phyloP scores from a whole-genome alignment of 2,797 vertebrate genomes.

The Euthynnus affinis region DNA sequence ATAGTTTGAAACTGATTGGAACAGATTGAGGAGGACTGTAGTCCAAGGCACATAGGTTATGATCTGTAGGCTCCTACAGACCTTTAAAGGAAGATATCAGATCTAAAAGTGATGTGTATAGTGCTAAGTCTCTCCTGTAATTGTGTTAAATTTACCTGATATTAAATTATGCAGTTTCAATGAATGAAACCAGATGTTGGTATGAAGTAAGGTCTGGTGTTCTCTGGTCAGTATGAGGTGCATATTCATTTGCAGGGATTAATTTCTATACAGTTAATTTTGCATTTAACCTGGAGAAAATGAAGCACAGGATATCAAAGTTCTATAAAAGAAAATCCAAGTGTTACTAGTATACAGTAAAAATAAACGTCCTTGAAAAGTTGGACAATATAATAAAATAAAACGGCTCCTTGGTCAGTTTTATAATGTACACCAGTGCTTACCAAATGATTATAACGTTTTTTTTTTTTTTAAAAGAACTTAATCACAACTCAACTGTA shows the following conservation, averaged over 20 bases:
- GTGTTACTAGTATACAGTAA: neutral
- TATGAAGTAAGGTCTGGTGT: neutral
- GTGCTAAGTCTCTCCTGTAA: neutral
- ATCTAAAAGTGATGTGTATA: neutral
- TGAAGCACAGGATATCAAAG: neutral
- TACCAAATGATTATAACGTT: neutral
- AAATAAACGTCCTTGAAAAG: neutral
- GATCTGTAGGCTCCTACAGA: neutral
- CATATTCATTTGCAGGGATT: neutral
- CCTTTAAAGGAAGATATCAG: neutral
- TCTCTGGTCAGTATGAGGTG: neutral
- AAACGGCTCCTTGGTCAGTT: neutral
- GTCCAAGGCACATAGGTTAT: conserved; percentile 47
- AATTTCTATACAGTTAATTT: neutral
- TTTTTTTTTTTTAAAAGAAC: too few species aligned
- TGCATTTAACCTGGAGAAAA: neutral
- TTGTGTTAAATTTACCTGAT: neutral
- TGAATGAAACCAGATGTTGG: neutral
- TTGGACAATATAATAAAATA: neutral
- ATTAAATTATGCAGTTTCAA: neutral
- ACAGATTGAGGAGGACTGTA: neutral
- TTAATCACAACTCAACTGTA: neutral
- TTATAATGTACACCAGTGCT: neutral
- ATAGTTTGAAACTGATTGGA: neutral
- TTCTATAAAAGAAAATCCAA: neutral